Conservation (phyloP, 1,140 invertebrate species). For the Drosophila pectinifera region DNA sequence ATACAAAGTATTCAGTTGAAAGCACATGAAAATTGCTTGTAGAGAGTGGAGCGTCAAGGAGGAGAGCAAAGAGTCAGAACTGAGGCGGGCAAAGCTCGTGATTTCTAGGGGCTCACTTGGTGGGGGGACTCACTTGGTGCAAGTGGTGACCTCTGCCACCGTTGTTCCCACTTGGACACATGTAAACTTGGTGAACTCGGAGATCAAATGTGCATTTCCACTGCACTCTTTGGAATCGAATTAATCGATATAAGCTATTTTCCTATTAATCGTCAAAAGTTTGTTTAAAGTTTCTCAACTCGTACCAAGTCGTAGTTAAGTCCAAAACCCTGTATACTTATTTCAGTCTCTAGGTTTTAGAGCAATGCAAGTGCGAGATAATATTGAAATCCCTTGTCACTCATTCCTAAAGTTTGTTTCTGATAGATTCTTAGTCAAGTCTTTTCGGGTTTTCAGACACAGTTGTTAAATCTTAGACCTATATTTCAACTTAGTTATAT, state of each 20-base stretch:
- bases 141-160: conserved; percentile 4
- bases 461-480: no score
- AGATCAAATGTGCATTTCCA: background rate
- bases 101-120: conserved; percentile 35
- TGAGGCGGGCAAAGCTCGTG: conserved; percentile 45
- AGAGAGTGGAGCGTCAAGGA: conserved; percentile 14
- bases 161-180: background rate
- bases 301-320: background rate
- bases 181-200: background rate
- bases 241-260: background rate
- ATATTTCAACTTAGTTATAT: no score
- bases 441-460: background rate
- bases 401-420: background rate
- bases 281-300: background rate
- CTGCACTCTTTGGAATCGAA: background rate
- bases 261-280: background rate
- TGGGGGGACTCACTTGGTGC: no score
- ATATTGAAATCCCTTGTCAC: no score
- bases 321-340: no score
- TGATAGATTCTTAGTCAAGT: background rate
- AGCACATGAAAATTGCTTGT: conserved; percentile 66
- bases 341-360: no score
- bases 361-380: no score
- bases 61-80: conserved; percentile 8
- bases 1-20: conserved; percentile 57